Evolutionary conservation across 2,113 vertebrate species (phyloP).

Genomic region (Trachemys scripta): DNA sequence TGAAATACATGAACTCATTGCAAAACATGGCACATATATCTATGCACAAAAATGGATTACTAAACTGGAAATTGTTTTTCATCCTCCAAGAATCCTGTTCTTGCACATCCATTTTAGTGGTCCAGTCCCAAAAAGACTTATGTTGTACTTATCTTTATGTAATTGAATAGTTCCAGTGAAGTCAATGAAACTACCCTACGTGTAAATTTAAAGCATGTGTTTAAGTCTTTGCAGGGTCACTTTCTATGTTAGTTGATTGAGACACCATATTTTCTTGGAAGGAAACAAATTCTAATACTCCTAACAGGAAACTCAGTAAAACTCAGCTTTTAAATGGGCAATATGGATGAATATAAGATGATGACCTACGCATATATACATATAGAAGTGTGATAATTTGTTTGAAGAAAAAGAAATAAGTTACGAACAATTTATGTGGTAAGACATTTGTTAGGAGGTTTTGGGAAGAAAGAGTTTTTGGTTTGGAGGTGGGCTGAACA

Average conservation of each 20-base stretch:
- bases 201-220: background rate
- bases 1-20: background rate
- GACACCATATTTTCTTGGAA: background rate
- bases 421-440: background rate
- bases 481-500: background rate
- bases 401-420: background rate
- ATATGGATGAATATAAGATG: background rate
- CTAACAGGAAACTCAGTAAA: background rate
- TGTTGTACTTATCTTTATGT: background rate
- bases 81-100: background rate
- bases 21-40: background rate
- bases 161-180: background rate
- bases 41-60: background rate
- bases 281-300: background rate
- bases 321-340: background rate
- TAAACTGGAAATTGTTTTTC: background rate
- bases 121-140: background rate
- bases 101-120: background rate
- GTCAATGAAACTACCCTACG: background rate
- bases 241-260: background rate
- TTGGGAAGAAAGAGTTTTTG: background rate
- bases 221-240: background rate
- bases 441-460: conserved; percentile 2
- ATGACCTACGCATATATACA: background rate
- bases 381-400: background rate